Evolutionary conservation across 2,113 vertebrate genomes (phyloP).

Genomic region (Tragelaphus imberbis): DNA sequence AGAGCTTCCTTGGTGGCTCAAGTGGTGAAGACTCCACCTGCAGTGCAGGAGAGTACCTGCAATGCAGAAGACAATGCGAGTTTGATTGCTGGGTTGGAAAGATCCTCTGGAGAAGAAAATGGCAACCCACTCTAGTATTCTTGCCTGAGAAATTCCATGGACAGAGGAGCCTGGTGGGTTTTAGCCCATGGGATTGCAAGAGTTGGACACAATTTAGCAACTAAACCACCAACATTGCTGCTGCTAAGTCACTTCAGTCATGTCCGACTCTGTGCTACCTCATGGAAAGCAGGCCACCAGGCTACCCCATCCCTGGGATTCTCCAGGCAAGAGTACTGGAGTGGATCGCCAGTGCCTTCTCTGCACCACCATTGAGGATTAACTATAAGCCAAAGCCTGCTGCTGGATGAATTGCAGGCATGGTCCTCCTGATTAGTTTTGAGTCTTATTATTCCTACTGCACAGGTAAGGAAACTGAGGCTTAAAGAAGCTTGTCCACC

Average conservation of each 20-base stretch:
- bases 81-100: background rate
- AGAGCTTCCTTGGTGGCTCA: background rate
- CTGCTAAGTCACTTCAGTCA: rapidly evolving
- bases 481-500: background rate
- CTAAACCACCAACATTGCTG: background rate
- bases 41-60: background rate
- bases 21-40: background rate
- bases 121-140: background rate
- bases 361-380: background rate
- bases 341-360: too few relatives aligned
- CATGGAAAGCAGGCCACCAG: too few relatives aligned
- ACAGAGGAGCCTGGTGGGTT: background rate
- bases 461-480: background rate
- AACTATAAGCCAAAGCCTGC: background rate
- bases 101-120: background rate
- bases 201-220: background rate
- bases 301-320: too few relatives aligned
- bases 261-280: too few relatives aligned
- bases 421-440: background rate
- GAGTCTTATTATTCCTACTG: background rate
- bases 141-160: background rate
- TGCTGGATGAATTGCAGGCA: background rate
- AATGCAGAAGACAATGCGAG: rapidly evolving
- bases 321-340: too few relatives aligned
- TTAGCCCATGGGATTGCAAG: background rate